Evolutionary conservation across 2,113 vertebrate genomes (phyloP).

Genomic region (Protobothrops flavoviridis): DNA sequence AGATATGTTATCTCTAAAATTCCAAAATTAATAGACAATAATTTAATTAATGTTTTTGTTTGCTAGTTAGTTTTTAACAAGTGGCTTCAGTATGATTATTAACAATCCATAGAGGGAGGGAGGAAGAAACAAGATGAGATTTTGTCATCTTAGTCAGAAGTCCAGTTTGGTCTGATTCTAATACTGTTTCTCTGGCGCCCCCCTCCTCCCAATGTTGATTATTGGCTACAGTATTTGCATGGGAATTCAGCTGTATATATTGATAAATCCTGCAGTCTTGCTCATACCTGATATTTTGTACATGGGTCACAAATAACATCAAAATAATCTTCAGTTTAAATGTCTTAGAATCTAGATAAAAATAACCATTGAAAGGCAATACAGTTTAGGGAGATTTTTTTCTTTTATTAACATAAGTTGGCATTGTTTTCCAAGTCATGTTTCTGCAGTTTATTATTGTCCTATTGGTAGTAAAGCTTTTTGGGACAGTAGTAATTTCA

Average conservation of each 20-base stretch:
- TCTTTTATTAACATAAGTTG: neutral
- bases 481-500: no score
- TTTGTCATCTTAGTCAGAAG: neutral
- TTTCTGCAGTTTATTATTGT: neutral
- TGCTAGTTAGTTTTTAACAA: neutral
- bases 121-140: neutral
- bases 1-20: neutral
- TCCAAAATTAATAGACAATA: neutral
- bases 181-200: neutral
- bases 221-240: neutral
- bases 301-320: neutral
- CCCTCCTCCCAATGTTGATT: neutral
- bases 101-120: neutral
- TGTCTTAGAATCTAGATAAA: neutral
- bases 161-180: neutral
- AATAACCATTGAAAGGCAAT: no score
- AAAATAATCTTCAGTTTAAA: neutral
- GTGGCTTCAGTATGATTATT: neutral
- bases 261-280: no score
- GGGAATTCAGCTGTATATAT: neutral
- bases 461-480: no score
- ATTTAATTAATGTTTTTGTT: neutral
- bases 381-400: neutral
- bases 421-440: neutral
- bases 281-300: neutral